Evolutionary conservation across 2,888 invertebrate species (phyloP).

Genomic region (Leptarthrus brevirostris): DNA sequence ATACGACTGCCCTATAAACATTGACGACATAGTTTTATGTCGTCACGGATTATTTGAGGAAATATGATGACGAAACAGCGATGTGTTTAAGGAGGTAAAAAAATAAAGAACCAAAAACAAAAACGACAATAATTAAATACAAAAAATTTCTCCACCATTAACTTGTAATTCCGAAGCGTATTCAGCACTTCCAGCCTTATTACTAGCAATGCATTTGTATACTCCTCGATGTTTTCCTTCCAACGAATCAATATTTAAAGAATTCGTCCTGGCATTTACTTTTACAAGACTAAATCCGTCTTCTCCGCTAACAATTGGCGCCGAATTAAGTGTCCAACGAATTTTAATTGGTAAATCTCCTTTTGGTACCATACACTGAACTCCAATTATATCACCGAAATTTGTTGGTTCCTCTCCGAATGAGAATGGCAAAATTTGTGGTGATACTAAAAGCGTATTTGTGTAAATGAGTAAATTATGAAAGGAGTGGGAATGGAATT

Average conservation of each 20-base stretch:
- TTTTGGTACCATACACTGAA: slow-evolving; percentile 73
- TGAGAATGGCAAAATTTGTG: slow-evolving; percentile 77
- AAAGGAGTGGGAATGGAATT: too few relatives aligned
- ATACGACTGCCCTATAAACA: too few relatives aligned
- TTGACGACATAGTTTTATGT: too few relatives aligned
- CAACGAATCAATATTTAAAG: slow-evolving; percentile 69
- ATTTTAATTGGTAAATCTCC: slow-evolving; percentile 81
- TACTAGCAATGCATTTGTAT: slow-evolving; percentile 78
- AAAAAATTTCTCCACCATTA: slow-evolving; percentile 70
- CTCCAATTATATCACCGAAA: slow-evolving; percentile 74
- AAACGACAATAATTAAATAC: too few relatives aligned
- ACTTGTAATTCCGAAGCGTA: slow-evolving; percentile 70
- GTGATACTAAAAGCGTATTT: slow-evolving; percentile 65
- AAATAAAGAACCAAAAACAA: too few relatives aligned
- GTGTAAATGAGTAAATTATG: not conserved
- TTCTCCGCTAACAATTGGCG: slow-evolving; percentile 63
- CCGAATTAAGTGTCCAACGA: slow-evolving; percentile 77
- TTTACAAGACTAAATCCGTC: slow-evolving; percentile 65
- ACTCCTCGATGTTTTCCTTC: slow-evolving; percentile 71
- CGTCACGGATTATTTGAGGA: too few relatives aligned
- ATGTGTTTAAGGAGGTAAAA: too few relatives aligned
- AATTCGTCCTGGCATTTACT: slow-evolving; percentile 68
- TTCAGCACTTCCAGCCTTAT: slow-evolving; percentile 74
- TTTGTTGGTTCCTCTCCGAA: slow-evolving; percentile 79
- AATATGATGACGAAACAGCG: too few relatives aligned